Percentiles rank a stretch among this genome's conserved stretches.
phyloP scores from a whole-genome alignment of 2,888 invertebrate species.

The Mycalesis mineus region DNA sequence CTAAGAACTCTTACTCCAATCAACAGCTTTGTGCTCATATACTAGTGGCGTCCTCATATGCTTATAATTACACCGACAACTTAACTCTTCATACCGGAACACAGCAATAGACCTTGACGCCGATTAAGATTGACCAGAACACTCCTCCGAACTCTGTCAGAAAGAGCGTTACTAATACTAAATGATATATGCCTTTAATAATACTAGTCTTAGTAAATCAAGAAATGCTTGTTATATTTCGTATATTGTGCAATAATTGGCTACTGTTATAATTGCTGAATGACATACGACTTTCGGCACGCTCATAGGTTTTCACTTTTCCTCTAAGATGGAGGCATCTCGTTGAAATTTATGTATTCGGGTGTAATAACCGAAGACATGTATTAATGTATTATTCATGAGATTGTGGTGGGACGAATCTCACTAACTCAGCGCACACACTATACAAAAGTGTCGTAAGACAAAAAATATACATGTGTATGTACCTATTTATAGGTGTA shows the following conservation, averaged over 20 bases:
- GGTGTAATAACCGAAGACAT: constrained; percentile 63
- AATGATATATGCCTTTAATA: not conserved
- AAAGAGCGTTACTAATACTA: not conserved
- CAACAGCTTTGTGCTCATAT: no score
- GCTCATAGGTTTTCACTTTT: constrained; percentile 41
- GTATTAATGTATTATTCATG: constrained; percentile 57
- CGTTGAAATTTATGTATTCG: constrained; percentile 57
- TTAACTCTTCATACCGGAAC: no score
- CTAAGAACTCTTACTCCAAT: no score
- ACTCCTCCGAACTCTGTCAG: no score
- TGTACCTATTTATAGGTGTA: no score
- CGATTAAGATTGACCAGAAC: no score
- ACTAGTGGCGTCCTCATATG: no score
- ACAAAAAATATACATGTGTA: not conserved
- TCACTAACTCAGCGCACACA: constrained; percentile 38
- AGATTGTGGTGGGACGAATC: constrained; percentile 41
- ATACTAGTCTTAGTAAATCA: not conserved
- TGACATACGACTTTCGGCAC: constrained; percentile 22
- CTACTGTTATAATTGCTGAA: constrained; percentile 14
- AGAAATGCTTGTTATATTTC: not conserved
- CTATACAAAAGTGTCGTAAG: constrained; percentile 1
- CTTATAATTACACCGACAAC: no score
- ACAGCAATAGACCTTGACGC: no score
- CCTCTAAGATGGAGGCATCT: constrained; percentile 33
- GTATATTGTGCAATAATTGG: not conserved